Evolutionary conservation across 2,797 vertebrate genomes (phyloP).

Genomic region (Aphelocoma californica): DNA sequence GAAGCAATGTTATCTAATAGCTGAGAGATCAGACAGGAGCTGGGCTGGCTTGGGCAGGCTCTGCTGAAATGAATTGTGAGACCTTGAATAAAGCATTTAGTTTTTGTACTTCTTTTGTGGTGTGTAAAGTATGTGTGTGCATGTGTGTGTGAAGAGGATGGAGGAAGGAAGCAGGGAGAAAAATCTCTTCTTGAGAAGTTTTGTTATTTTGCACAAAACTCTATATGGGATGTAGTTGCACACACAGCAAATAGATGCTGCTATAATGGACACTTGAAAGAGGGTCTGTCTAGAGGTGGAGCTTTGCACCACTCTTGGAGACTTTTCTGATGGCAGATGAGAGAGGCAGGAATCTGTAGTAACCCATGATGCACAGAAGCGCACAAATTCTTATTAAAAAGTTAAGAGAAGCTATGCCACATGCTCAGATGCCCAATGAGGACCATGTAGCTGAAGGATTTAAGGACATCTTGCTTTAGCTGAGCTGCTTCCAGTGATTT

Average conservation of each 20-base stretch:
- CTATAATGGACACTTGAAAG: background rate
- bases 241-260: background rate
- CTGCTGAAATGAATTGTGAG: slow-evolving; percentile 18
- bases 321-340: background rate
- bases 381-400: background rate
- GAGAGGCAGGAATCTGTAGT: background rate
- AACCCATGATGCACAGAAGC: background rate
- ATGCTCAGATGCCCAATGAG: background rate
- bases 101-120: background rate
- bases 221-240: background rate
- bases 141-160: background rate
- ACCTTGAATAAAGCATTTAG: background rate
- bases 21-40: background rate
- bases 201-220: background rate
- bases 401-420: background rate
- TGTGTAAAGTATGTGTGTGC: background rate
- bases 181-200: background rate
- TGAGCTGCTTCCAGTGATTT: background rate
- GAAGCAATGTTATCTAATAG: background rate
- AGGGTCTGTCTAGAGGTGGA: background rate
- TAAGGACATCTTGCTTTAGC: background rate
- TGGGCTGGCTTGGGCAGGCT: background rate
- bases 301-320: background rate
- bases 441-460: background rate
- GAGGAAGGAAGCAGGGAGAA: background rate